A percentile compares a stretch with the other conserved stretches of the same genome.
These are phyloP conservation scores for Remorina albescens DNA, from an alignment of 2,797 vertebrate species.

Conservation along the genomic window DNA sequence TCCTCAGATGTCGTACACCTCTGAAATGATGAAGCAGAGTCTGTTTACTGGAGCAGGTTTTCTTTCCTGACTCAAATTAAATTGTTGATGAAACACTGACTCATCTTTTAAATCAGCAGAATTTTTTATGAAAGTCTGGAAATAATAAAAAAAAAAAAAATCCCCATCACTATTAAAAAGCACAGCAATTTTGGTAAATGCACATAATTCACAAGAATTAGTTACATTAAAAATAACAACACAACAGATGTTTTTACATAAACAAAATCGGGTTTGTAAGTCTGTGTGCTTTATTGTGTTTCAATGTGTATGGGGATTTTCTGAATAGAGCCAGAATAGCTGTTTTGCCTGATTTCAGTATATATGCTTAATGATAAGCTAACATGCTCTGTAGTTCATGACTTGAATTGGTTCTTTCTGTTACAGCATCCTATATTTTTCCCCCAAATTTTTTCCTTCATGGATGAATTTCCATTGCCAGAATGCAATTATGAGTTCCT, in stretches of 20 bases:
- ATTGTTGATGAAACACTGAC: slow-evolving; percentile 1
- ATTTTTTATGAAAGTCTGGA: not conserved
- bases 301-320: not conserved
- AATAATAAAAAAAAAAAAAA: not conserved
- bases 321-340: not conserved
- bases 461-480: too few species aligned
- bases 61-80: not conserved
- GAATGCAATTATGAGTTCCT: too few species aligned
- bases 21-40: slow-evolving; percentile 21
- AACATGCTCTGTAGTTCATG: too few species aligned
- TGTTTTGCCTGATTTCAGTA: not conserved
- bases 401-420: too few species aligned
- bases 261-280: not conserved
- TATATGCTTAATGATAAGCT: slow-evolving; percentile 14
- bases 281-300: too few species aligned
- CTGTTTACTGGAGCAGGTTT: slow-evolving; percentile 8
- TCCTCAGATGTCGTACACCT: slow-evolving; percentile 2
- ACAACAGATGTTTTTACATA: not conserved
- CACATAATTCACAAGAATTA: not conserved
- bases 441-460: too few species aligned
- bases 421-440: too few species aligned
- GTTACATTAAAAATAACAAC: not conserved
- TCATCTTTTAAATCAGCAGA: not conserved
- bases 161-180: too few species aligned
- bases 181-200: not conserved